Evolutionary conservation across 2,888 invertebrate species (phyloP).

Genomic region (Agriopis aurantiaria): DNA sequence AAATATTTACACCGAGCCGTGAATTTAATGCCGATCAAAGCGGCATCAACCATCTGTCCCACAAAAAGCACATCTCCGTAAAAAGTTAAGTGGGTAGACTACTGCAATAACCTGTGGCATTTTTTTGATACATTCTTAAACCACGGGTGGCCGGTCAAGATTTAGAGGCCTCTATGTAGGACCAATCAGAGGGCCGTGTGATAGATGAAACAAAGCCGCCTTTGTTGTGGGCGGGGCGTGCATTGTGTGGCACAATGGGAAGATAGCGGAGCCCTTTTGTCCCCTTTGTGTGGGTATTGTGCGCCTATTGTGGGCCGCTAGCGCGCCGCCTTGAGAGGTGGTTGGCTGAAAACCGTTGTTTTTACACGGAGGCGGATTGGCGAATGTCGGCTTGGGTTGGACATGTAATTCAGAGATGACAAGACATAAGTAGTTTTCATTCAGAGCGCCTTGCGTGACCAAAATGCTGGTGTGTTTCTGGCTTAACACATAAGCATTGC

Average conservation of each 20-base stretch:
- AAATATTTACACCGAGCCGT: slow-evolving; percentile 55
- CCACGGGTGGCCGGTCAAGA: slow-evolving; percentile 65
- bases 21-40: slow-evolving; percentile 74
- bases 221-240: slow-evolving; percentile 74
- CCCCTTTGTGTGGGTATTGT: slow-evolving; percentile 67
- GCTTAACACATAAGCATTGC: too few relatives aligned
- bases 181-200: slow-evolving; percentile 66
- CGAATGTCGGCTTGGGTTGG: slow-evolving; percentile 40
- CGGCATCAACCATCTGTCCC: slow-evolving; percentile 60
- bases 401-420: slow-evolving; percentile 22
- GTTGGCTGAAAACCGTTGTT: slow-evolving; percentile 61
- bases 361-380: slow-evolving; percentile 57
- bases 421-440: neutral
- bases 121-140: slow-evolving; percentile 46
- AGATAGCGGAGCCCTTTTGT: slow-evolving; percentile 79
- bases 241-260: slow-evolving; percentile 82
- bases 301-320: slow-evolving; percentile 56
- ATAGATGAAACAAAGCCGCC: slow-evolving; percentile 81
- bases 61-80: slow-evolving; percentile 24
- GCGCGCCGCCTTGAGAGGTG: slow-evolving; percentile 52
- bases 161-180: slow-evolving; percentile 42
- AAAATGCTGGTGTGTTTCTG: too few relatives aligned
- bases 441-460: too few relatives aligned
- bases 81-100: slow-evolving; percentile 46
- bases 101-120: slow-evolving; percentile 23